Evolutionary conservation across 2,888 invertebrate genomes (phyloP), one percentile per base, ranked within the genome.

Genomic region (Lordiphosa fenestrarum): DNA sequence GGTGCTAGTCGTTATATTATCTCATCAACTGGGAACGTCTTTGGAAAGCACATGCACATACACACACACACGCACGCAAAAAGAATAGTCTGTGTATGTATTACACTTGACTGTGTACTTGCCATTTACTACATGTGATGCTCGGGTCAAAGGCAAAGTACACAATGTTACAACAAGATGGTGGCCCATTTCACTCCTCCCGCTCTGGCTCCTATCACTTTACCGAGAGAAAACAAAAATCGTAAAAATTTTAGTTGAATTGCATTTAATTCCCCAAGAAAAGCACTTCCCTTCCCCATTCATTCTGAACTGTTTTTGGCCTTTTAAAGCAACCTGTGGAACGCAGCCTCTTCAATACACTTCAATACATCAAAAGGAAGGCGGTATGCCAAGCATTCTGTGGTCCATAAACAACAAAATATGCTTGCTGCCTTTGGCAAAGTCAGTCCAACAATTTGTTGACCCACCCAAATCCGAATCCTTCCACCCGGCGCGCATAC

Each of bases 311-410:
- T 53, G 39, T 58, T 53, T 53, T 71, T 53, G 61, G 25, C 25
- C 25, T 25, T 6, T 25, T 66, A 36, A 63, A 87, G 87, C 87
- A 86, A 75, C 85, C 86, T 66, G 86, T 86, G 81, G 87, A 87
- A 82, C 84, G 87, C 69, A 87, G 87, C 72, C 80, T 87, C 53
- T 68, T 64, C 74, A 78, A 77, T 72, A 68, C 77, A 40, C 70
- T 87, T 82, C 84, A 87, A 73, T 87, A 87, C 68, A 80, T 87
- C 71, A 87, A 87, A 76, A 74, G 86, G 72, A 87, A 87, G 86
- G 73, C 86, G 87, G 87, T 77, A 77, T 74, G 76, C 68, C 44
- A 63, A 25, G 25, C 25, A 25, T 25, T 25, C 25, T 25, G 64
- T 41, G 75, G 75, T 60, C 50, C 54, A 61, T 37, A 25, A 55